These are phyloP conservation scores for Mimumesa dahlbomi DNA, from an alignment of 2,888 invertebrate genomes.

Conservation along the genomic window DNA sequence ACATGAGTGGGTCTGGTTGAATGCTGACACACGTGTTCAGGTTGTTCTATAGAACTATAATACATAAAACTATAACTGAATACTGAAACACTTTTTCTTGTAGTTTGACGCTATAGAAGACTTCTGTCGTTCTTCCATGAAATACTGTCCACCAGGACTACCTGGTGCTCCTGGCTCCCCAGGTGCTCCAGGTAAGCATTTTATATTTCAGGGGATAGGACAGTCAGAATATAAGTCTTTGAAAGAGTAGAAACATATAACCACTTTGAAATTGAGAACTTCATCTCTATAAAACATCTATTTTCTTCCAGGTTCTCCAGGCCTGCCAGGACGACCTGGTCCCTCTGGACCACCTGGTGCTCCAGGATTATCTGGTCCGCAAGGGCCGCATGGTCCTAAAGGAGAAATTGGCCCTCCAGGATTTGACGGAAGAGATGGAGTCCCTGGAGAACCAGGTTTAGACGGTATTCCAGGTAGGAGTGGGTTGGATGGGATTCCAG, in stretches of 20 bases:
- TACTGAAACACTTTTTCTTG: conserved; percentile 70
- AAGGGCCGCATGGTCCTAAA: conserved; percentile 86
- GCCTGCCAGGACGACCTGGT: conserved; percentile 86
- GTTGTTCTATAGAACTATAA: conserved; percentile 78
- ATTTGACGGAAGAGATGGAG: conserved; percentile 92
- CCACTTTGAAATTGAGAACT: no score
- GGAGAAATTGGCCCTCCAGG: conserved; percentile 87
- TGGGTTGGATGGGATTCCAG: conserved; percentile 89
- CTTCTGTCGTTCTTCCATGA: conserved; percentile 91
- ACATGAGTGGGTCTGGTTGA: conserved; percentile 93
- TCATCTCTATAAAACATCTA: no score
- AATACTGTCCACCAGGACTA: conserved; percentile 88
- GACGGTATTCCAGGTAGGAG: conserved; percentile 93
- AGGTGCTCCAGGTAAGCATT: conserved; percentile 84
- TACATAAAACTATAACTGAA: no score
- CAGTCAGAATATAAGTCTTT: no score
- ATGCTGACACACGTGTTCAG: conserved; percentile 92
- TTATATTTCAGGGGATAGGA: no score
- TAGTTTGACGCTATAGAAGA: conserved; percentile 92
- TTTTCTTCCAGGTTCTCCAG: conserved; percentile 86
- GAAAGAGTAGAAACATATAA: no score
- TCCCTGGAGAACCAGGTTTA: conserved; percentile 94
- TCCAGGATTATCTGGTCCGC: conserved; percentile 80
- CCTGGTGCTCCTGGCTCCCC: conserved; percentile 83
- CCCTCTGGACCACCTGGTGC: conserved; percentile 88